Base-by-base conservation (phyloP, 2,888 invertebrate species). In the Heliconius cydno region DNA sequence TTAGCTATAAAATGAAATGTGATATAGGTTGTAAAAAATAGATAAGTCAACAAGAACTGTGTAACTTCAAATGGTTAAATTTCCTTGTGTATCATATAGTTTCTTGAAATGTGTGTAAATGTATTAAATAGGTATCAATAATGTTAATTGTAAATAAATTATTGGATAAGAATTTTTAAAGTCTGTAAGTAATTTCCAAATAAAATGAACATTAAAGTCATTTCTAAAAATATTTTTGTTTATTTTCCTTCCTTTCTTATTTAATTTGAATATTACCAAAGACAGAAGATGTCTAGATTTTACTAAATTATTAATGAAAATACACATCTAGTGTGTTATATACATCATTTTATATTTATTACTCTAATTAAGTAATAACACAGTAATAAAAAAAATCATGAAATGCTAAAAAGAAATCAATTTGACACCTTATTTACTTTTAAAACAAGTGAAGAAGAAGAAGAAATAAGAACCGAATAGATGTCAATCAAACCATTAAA, bases 21-120 rank as follows among this genome's bases (percentile, higher is more conserved):
- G 95, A 95, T 95, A 95, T 95, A 95, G 94, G 90, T 90, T 94
- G 95, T 95, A 94, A 94, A 94, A 92, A 85, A 87, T 90, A 89
- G 85, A 72, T 92, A 94, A 94, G 91, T 85, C 90, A 91, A 92
- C 89, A 90, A 88, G 88, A 90, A 90, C 89, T 90, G 89, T 92
- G 88, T 91, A 89, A 87, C 88, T 86, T 88, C 85, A 85, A 82
- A 80, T 84, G 84, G 86, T 84, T 68, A 25, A 68, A 68, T 41
- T 87, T 87, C 73, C 86, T 88, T 87, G 87, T 92, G 92, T 92
- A 89, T 89, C 90, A 89, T 85, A 90, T 88, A 85, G 81, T 84
- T 83, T 83, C 82, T 84, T 82, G 80, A 81, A 88, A 87, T 86
- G 82, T 87, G 81, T 89, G 89, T 90, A 89, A 87, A 89, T 91